phyloP scores from a whole-genome alignment of 2,888 invertebrate species.

The Drosophila cracens region DNA sequence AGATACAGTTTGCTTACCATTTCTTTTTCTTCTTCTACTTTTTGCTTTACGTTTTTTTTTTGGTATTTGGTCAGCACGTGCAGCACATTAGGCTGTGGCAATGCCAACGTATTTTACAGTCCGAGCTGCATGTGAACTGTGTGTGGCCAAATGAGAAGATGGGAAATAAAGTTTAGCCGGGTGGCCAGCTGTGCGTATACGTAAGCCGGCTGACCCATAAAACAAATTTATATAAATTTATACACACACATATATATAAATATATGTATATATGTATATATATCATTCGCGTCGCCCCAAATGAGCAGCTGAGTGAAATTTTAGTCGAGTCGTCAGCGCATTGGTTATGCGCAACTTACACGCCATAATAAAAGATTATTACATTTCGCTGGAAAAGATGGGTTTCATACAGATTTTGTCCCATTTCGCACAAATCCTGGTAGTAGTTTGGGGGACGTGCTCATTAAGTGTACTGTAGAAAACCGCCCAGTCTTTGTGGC shows the following conservation, averaged over 20 bases:
- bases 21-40: slow-evolving; percentile 10
- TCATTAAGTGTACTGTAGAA: slow-evolving; percentile 57
- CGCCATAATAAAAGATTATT: slow-evolving; percentile 58
- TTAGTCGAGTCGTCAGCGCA: slow-evolving; percentile 54
- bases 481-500: slow-evolving; percentile 62
- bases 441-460: slow-evolving; percentile 17
- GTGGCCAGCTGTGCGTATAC: slow-evolving; percentile 65
- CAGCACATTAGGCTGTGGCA: slow-evolving; percentile 65
- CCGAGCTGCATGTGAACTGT: slow-evolving; percentile 38
- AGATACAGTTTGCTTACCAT: slow-evolving; percentile 27
- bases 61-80: slow-evolving; percentile 62
- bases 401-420: slow-evolving; percentile 40
- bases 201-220: slow-evolving; percentile 61
- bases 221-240: slow-evolving; percentile 35
- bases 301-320: slow-evolving; percentile 60
- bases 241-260: neutral
- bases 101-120: slow-evolving; percentile 49
- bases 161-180: slow-evolving; percentile 42
- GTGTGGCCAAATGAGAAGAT: slow-evolving; percentile 4
- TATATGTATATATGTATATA: slow-evolving; percentile 1
- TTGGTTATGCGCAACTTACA: slow-evolving; percentile 63
- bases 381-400: slow-evolving; percentile 31
- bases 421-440: slow-evolving; percentile 27
- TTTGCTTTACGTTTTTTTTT: slow-evolving; percentile 23
- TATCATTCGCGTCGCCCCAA: slow-evolving; percentile 39